Evolutionary conservation across 2,888 invertebrate genomes (phyloP), one percentile per base, ranked within the genome.

Genomic region (Dione vanillae): DNA sequence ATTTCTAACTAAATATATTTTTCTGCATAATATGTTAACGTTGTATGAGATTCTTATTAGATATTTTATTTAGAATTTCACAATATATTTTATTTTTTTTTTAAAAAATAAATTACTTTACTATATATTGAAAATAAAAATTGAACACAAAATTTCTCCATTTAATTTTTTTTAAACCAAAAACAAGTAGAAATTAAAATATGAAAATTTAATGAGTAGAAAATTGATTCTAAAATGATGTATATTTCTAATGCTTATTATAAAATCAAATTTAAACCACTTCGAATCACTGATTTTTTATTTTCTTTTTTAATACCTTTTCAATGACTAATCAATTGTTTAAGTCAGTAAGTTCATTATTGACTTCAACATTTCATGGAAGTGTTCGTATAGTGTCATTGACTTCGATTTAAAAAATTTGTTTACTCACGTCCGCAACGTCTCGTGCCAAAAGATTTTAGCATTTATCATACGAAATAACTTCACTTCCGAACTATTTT

Each of bases 331-430:
- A 79, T 67, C 72, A 74, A 76, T 73, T 65, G 69, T 69, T 72
- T 78, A 77, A 80, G 73, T 80, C 78, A 77, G 65, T 65, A 43
- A 69, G 62, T 49, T 66, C 56, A 66, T 71, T 51, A 67, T 68
- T 74, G 70, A 66, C 69, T 74, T 69, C 69, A 72, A 62, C 69
- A 74, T 75, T 84, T 80, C 82, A 78, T 78, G 79, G 78, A 82
- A 83, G 74, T 79, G 78, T 83, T 83, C 82, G 80, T 74, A 77
- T 74, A 77, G 81, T 87, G 90, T 91, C 91, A 89, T 83, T 90
- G 91, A 91, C 91, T 85, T 80, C 79, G 77, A 74, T 76, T 70
- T 76, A 77, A 75, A 85, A 87, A 84, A 84, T 75, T 76, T 88
- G 89, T 90, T 89, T 87, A 88, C 85, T 89, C 89, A 90, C 83